Conservation (phyloP, 2,113 vertebrate genomes). For the Oncorhynchus clarkii region DNA sequence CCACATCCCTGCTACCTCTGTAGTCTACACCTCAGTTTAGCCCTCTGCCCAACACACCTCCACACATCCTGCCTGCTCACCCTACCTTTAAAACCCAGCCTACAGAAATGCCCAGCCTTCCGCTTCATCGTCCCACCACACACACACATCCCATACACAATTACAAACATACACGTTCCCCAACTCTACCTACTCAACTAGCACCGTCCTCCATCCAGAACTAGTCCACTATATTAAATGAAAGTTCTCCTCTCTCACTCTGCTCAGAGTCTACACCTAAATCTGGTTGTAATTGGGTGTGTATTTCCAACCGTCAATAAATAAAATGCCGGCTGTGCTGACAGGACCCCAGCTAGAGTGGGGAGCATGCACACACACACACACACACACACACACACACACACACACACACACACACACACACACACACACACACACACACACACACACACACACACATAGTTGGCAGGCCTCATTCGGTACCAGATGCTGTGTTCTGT, state of each 20-base stretch:
- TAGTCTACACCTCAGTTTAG: too few relatives aligned
- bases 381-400: too few relatives aligned
- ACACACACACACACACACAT: too few relatives aligned
- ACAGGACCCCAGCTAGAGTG: background rate
- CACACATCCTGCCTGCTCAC: background rate
- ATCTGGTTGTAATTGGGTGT: conserved; percentile 11
- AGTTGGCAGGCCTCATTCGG: background rate
- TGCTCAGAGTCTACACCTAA: background rate
- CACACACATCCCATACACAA: background rate
- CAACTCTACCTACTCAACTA: background rate
- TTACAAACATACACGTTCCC: background rate
- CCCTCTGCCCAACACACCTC: background rate
- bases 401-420: too few relatives aligned
- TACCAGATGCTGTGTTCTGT: background rate
- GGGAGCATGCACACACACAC: background rate
- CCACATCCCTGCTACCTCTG: background rate
- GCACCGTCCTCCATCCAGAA: background rate
- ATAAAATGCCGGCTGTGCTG: conserved; percentile 12
- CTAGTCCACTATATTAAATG: background rate
- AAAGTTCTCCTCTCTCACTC: background rate
- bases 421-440: too few relatives aligned
- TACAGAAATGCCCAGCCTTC: background rate
- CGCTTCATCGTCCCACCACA: background rate
- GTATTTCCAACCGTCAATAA: conserved; percentile 11
- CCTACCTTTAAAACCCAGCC: background rate